Conservation (phyloP, 2,113 vertebrate genomes). For the Collichthys lucidus region DNA sequence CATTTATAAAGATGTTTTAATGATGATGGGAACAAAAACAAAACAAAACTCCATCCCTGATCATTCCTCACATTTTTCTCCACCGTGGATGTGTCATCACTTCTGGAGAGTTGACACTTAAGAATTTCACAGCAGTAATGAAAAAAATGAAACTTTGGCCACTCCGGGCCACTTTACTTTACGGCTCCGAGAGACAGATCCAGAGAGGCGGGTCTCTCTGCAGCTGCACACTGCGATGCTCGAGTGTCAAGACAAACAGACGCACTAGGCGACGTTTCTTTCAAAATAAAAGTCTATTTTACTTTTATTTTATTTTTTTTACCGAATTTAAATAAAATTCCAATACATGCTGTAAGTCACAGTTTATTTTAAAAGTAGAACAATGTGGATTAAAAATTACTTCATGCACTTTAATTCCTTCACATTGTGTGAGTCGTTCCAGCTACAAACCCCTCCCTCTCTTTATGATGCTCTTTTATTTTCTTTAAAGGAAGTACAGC, state of each 20-base stretch:
- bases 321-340: neutral
- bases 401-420: neutral
- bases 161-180: constrained; percentile 47
- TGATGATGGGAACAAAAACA: no score
- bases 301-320: no score
- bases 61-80: neutral
- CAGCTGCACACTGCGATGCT: constrained; percentile 9
- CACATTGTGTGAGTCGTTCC: neutral
- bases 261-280: accelerated
- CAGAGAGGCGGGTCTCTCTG: constrained; percentile 10
- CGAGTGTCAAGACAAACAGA: neutral
- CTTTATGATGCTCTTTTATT: neutral
- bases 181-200: constrained; percentile 22
- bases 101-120: neutral
- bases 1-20: no score
- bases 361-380: neutral
- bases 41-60: no score
- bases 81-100: no score
- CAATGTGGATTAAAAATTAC: neutral
- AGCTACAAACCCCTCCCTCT: neutral
- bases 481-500: constrained; percentile 6
- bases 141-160: constrained; percentile 26
- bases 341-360: neutral
- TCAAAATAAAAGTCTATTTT: constrained; percentile 60
- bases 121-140: constrained; percentile 35